Conservation (phyloP, 2,888 invertebrate genomes). For the Hybos culiciformis region DNA sequence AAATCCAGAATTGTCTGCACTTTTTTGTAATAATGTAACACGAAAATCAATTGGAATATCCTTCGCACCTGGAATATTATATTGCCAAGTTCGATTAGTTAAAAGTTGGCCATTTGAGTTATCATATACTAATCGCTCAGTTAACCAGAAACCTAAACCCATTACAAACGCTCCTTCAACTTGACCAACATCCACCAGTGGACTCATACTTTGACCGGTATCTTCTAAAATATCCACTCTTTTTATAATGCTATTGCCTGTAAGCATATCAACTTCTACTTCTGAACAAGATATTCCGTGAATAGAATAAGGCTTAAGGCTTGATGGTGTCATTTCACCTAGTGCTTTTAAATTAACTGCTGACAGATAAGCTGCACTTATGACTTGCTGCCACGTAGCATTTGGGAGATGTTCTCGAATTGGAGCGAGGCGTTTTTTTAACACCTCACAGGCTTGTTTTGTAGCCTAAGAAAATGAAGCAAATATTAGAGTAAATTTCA, state of each 20-base stretch:
- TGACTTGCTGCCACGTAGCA: constrained; percentile 44
- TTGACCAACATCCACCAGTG: constrained; percentile 60
- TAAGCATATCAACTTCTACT: constrained; percentile 63
- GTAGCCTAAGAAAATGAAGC: constrained; percentile 31
- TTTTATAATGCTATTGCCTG: constrained; percentile 54
- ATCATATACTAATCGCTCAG: constrained; percentile 54
- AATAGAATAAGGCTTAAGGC: constrained; percentile 45
- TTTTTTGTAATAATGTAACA: constrained; percentile 51
- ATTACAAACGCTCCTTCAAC: constrained; percentile 68
- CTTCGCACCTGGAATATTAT: constrained; percentile 61
- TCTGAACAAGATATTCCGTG: constrained; percentile 53
- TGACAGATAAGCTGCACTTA: constrained; percentile 44
- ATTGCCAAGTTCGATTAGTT: constrained; percentile 70
- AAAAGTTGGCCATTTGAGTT: constrained; percentile 48
- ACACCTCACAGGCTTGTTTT: constrained; percentile 48
- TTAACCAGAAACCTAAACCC: constrained; percentile 63
- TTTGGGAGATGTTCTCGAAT: constrained; percentile 40
- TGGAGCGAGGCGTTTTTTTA: constrained; percentile 46
- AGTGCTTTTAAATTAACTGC: constrained; percentile 44
- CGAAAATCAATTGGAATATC: constrained; percentile 67
- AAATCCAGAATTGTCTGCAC: constrained; percentile 50
- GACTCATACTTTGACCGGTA: constrained; percentile 56
- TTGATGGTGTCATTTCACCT: constrained; percentile 36
- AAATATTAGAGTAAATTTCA: background rate
- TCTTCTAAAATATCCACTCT: constrained; percentile 63